Evolutionary conservation across 2,888 invertebrate species (phyloP).

Genomic region (Drosophila suboccidentalis): DNA sequence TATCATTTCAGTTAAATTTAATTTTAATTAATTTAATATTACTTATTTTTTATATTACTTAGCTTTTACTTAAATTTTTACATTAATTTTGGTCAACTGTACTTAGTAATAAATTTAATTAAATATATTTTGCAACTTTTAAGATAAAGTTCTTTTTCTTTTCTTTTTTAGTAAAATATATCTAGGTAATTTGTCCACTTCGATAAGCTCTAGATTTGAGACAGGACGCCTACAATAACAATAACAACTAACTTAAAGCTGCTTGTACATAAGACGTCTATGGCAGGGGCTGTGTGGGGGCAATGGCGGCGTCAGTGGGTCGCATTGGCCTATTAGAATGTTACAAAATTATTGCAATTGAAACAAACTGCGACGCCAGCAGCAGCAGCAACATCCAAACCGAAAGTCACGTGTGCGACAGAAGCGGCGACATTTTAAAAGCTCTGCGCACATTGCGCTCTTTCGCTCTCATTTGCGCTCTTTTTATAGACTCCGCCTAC

Average conservation of each 20-base stretch:
- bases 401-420: slow-evolving; percentile 60
- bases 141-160: not conserved
- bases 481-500: slow-evolving; percentile 60
- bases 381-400: slow-evolving; percentile 21
- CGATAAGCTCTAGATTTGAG: not conserved
- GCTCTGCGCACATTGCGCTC: slow-evolving; percentile 58
- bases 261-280: slow-evolving; percentile 26
- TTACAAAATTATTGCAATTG: slow-evolving; percentile 82
- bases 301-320: slow-evolving; percentile 48
- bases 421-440: slow-evolving; percentile 59
- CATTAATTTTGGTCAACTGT: too few species aligned
- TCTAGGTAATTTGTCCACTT: not conserved
- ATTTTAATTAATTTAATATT: too few species aligned
- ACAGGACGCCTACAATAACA: not conserved
- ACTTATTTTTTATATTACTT: too few species aligned
- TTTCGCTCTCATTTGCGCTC: slow-evolving; percentile 32
- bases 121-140: not conserved
- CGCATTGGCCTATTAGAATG: slow-evolving; percentile 81
- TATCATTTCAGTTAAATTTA: too few species aligned
- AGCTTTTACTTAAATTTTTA: too few species aligned
- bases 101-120: too few species aligned
- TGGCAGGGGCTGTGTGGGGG: slow-evolving; percentile 10
- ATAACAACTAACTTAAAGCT: slow-evolving; percentile 2
- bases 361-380: slow-evolving; percentile 68
- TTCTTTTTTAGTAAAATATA: not conserved